A percentile compares a stretch with the other conserved stretches of the same genome.
Evolutionary conservation across 2,113 vertebrate genomes (phyloP).

Genomic region (Plotosus lineatus): DNA sequence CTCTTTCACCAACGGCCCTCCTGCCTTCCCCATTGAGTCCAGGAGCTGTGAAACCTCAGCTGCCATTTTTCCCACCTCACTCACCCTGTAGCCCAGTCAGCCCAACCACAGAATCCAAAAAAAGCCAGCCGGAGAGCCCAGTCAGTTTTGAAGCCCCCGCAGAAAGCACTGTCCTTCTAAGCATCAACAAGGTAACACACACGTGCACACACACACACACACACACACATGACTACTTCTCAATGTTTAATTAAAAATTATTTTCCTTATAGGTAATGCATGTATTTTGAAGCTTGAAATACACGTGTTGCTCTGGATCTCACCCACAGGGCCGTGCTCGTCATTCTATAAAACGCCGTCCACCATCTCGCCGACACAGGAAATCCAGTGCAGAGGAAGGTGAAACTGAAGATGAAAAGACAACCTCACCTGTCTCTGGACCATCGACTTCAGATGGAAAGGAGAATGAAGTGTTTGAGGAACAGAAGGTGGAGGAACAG

Average conservation of each 20-base stretch:
- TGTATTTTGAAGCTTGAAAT: not conserved
- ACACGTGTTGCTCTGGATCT: not conserved
- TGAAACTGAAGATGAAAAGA: not conserved
- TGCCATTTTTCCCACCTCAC: conserved; percentile 38
- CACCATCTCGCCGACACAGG: conserved; percentile 68
- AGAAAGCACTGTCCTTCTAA: conserved; percentile 62
- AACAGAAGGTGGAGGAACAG: conserved; percentile 23
- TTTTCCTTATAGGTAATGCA: not conserved
- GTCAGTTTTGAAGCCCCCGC: conserved; percentile 66
- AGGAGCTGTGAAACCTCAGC: conserved; percentile 52
- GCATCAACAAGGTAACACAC: conserved; percentile 66
- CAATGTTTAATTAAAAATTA: not conserved
- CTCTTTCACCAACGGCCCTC: conserved; percentile 56
- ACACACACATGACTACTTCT: not conserved
- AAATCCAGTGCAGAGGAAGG: conserved; percentile 64
- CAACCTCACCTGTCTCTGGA: not conserved
- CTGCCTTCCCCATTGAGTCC: conserved; percentile 64
- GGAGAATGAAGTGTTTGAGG: conserved; percentile 48
- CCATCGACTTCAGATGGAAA: not conserved
- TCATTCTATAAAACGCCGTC: conserved; percentile 69
- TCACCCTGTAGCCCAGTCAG: conserved; percentile 49
- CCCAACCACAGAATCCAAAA: not conserved
- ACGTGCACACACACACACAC: conserved; percentile 1
- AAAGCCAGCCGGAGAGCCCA: conserved; percentile 59
- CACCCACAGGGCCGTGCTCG: conserved; percentile 64